Percentiles rank a stretch among this genome's conserved stretches.
Conservation (phyloP, 2,888 invertebrate species). For the Diploptera punctata region DNA sequence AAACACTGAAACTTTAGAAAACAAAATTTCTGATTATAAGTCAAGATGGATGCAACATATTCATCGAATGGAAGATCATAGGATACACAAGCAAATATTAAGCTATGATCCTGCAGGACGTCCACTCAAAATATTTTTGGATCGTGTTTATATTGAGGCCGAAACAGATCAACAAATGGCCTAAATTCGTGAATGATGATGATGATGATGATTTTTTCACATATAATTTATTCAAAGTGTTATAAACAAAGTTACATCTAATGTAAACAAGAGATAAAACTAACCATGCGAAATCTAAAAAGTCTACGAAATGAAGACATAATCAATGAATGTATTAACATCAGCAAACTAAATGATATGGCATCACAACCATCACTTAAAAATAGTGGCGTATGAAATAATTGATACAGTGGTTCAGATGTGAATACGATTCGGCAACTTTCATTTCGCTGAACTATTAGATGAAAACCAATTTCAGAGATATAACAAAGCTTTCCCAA, state of each 20-base stretch:
- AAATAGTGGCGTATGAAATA: neutral
- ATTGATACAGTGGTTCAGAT: slow-evolving; percentile 1
- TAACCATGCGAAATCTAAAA: neutral
- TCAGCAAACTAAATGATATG: neutral
- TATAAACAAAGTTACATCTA: no score
- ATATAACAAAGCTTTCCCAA: neutral
- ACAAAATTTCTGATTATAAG: no score
- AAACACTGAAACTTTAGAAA: no score
- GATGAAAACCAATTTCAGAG: neutral
- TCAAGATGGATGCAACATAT: no score
- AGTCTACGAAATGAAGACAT: neutral
- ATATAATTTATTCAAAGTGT: neutral
- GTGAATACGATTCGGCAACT: neutral
- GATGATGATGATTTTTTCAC: no score
- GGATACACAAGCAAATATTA: no score
- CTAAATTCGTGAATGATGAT: no score
- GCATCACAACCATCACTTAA: neutral
- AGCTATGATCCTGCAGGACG: no score
- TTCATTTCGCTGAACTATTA: neutral
- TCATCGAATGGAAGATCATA: no score
- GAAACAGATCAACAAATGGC: no score
- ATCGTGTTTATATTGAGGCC: no score
- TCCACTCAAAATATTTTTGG: no score
- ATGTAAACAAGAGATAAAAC: neutral
- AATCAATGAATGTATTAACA: neutral